Evolutionary conservation across 2,113 vertebrate species (phyloP), one percentile per base, ranked within the genome.

Genomic region (Lamprotornis superbus): DNA sequence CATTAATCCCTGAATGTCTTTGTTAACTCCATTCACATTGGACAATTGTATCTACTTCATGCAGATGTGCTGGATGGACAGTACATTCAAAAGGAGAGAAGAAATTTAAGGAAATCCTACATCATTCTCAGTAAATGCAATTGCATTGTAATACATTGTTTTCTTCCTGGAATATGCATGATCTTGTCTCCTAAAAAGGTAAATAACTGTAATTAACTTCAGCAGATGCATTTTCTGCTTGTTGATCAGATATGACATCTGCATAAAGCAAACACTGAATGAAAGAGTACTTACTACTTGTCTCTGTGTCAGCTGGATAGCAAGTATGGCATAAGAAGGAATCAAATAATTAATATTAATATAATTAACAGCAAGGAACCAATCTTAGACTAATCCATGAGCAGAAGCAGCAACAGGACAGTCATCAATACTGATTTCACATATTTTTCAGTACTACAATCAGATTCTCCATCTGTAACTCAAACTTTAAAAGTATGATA

Each of bases 401-500:
- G 46, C 60, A 70, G 59, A 23, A 88, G 50, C 75, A 93, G 78
- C 0, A 1, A 64, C 63, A 70, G 78, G 79, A 76, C 74, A 85
- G 81, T 87, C 88, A 83, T 39, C 65, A 68, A 90, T 89, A 87
- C 10, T 40, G 80, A 81, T 87, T 90, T 85, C 52, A 91, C 4
- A 1, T 89, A 81, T 74, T 94, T 93, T 83, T 61, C 73, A 85
- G 84, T 30, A 27, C 65, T 22, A 95, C 83, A 97, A 96, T 97
- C 91, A 91, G 95, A 96, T 95, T 94, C 96, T 91, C 94, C 92
- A 80, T 90, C 80, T 87, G 97, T 97, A 97, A 98, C 91, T 97
- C 95, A 95, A 95, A 97, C 97, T 98, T 94, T 95, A 94, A 84
- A 97, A 97, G 97, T 89, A 97, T 93, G 95, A 97, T 98, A 97